Base-by-base conservation (phyloP, 2,888 invertebrate genomes). In the Pegoplata infirma region DNA sequence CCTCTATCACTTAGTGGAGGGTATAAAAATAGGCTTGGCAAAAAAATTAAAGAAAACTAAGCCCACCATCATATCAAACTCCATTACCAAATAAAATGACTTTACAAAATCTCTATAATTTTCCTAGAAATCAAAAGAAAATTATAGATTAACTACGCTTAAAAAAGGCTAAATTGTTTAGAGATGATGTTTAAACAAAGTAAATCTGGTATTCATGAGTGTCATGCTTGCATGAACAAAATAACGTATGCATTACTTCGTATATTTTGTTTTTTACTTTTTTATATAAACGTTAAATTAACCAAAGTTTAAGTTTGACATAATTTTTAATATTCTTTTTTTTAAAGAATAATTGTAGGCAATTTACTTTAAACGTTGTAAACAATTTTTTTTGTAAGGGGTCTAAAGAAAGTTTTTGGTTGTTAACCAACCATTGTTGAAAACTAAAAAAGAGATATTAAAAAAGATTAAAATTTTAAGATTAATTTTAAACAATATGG, bases 51-150 rank as follows among this genome's bases (percentile, higher is more conserved):
- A 59, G 7, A 21, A n/a, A 58, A 32, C 66, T 51, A 14, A 51
- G 28, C 51, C 14, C 40, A 49, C 64, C 64, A 73, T 56, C n/a
- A n/a, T n/a, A n/a, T n/a, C 49, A 55, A 46, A 59, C 14, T n/a
- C 25, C 36, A 69, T 19, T 36, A 21, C 12, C 14, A 40, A n/a
- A n/a, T 40, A 40, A 40, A 66, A 59, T 53, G 59, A 59, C 51
- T 53, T 40, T 51, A 47, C 56, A 3, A 32, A 74, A 73, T 59
- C 58, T 66, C 59, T 59, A 66, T 53, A 67, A 74, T 74, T 74
- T 59, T 14, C 23, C n/a, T n/a, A 1, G n/a, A 59, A 46, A 16
- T 66, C 44, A 73, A 73, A 58, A n/a, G 56, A 64, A 73, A 73
- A 64, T 73, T 64, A 49, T 21, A 28, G 49, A 72, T 64, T 64